These are phyloP conservation scores for Drosophila setifemur DNA, from an alignment of 1,140 invertebrate species.

Conservation along the genomic window DNA sequence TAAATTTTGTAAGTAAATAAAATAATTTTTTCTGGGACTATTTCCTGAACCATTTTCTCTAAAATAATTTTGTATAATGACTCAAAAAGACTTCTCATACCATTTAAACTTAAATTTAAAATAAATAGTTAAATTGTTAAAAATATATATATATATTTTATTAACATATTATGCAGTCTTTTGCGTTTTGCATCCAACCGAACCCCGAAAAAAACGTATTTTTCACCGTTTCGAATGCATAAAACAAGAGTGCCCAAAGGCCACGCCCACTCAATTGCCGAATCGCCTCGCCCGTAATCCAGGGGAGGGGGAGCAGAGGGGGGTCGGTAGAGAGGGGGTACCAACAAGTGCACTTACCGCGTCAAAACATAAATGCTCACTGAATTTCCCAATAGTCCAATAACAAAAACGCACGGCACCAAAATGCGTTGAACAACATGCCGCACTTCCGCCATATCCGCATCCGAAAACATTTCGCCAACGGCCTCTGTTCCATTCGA, in stretches of 20 bases:
- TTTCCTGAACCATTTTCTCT: too few species aligned
- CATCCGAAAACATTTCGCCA: conserved; percentile 73
- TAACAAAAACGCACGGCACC: conserved; percentile 87
- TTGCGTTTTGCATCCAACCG: too few species aligned
- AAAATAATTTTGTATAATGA: too few species aligned
- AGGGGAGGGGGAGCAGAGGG: not conserved
- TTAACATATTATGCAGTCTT: not conserved
- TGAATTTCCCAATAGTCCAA: conserved; percentile 88
- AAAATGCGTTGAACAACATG: conserved; percentile 86
- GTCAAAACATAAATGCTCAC: conserved; percentile 90
- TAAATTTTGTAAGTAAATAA: too few species aligned
- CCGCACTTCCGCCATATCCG: conserved; percentile 79
- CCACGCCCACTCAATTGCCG: conserved; percentile 49
- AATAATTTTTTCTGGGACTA: too few species aligned
- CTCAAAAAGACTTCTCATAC: too few species aligned
- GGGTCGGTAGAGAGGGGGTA: conserved; percentile 13
- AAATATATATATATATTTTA: not conserved
- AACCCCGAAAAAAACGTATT: too few species aligned
- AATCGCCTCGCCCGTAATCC: conserved; percentile 64
- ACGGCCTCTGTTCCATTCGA: conserved; percentile 26
- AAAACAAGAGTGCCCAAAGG: conserved; percentile 60
- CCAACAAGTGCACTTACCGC: conserved; percentile 83
- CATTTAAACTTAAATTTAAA: too few species aligned
- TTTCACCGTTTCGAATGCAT: conserved; percentile 50
- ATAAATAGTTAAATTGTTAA: too few species aligned